Evolutionary conservation across 2,888 invertebrate genomes (phyloP).

Genomic region (Diachrysia chrysitis): DNA sequence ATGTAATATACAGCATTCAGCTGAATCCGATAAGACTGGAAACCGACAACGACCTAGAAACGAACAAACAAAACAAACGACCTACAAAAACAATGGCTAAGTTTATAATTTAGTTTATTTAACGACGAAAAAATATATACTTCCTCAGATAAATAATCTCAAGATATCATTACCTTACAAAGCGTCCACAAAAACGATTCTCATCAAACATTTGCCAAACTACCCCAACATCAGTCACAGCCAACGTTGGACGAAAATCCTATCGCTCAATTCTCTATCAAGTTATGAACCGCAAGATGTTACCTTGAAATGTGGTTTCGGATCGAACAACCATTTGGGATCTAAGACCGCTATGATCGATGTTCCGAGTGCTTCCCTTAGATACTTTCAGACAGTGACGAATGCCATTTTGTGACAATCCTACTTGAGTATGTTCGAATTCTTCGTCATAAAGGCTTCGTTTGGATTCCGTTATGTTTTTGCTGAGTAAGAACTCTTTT

Average conservation of each 20-base stretch:
- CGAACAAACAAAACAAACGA: too few relatives aligned
- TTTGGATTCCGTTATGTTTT: not conserved
- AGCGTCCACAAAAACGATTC: not conserved
- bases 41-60: too few relatives aligned
- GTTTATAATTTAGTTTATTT: too few relatives aligned
- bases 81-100: too few relatives aligned
- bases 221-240: not conserved
- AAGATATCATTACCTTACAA: too few relatives aligned
- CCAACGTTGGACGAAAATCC: constrained; percentile 20
- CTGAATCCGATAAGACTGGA: too few relatives aligned
- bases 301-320: constrained; percentile 29
- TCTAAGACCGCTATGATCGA: constrained; percentile 44
- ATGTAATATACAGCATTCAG: too few relatives aligned
- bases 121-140: too few relatives aligned
- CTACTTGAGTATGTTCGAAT: constrained; percentile 23
- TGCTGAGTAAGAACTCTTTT: not conserved
- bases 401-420: constrained; percentile 40
- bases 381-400: constrained; percentile 42
- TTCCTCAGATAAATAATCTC: too few relatives aligned
- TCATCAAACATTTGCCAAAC: not conserved
- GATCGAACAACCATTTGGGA: constrained; percentile 34
- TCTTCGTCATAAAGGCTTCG: constrained; percentile 15
- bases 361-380: constrained; percentile 25
- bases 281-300: constrained; percentile 52
- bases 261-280: constrained; percentile 27